Percentiles rank a stretch among this genome's conserved stretches.
Conservation (phyloP, 2,113 vertebrate genomes). For the Ochotona princeps region DNA sequence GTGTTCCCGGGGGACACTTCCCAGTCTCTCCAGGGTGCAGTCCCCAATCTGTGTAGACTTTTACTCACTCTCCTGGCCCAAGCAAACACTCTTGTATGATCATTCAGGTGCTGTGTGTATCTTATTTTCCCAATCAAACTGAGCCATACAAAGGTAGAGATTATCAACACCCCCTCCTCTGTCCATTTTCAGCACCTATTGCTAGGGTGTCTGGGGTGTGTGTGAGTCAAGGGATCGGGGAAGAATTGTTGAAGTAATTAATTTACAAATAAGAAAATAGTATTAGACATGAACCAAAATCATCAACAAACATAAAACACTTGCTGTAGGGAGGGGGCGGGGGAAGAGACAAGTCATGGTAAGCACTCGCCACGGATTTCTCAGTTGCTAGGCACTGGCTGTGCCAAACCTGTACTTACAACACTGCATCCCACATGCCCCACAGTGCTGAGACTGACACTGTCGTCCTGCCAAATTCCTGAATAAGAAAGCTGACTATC, state of each 20-base stretch:
- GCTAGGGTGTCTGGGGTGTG: neutral
- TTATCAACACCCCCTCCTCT: neutral
- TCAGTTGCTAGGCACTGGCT: neutral
- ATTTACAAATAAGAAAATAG: slow-evolving; percentile 15
- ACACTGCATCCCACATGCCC: neutral
- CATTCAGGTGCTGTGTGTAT: neutral
- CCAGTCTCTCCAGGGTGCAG: neutral
- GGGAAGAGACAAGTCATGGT: neutral
- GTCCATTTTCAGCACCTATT: neutral
- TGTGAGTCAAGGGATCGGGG: neutral
- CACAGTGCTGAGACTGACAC: neutral
- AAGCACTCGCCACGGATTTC: neutral
- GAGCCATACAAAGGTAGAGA: neutral
- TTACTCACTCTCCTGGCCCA: neutral
- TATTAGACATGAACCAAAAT: neutral
- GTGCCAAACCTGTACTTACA: neutral
- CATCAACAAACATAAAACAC: neutral
- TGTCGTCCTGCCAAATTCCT: neutral
- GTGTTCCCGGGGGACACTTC: neutral
- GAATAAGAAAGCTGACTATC: neutral
- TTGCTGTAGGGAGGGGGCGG: neutral
- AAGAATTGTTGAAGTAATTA: neutral
- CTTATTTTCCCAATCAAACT: neutral
- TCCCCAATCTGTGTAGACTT: neutral
- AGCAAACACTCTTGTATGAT: neutral